Conservation (phyloP, 2,797 vertebrate genomes). For the Callimico goeldii region DNA sequence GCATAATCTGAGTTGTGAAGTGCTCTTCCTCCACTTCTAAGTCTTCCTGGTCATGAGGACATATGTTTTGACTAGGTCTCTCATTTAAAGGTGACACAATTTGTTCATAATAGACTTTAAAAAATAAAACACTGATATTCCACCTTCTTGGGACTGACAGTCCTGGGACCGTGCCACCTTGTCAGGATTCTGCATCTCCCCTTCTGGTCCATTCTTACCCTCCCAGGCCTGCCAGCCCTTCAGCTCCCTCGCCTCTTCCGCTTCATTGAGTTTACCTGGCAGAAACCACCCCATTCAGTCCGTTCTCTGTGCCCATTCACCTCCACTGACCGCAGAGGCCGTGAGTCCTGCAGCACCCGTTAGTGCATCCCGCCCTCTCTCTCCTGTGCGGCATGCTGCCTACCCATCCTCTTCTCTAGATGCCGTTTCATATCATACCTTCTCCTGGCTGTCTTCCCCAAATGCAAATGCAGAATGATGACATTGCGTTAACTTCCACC, state of each 20-base stretch:
- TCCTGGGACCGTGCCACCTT: too few relatives aligned
- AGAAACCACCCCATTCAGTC: rapidly evolving
- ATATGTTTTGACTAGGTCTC: background rate
- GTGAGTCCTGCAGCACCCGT: background rate
- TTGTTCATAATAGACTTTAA: background rate
- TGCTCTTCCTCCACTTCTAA: rapidly evolving
- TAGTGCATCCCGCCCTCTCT: rapidly evolving
- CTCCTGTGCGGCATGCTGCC: background rate
- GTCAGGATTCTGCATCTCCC: rapidly evolving
- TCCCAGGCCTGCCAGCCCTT: background rate
- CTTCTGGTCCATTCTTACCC: rapidly evolving
- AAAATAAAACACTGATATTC: background rate
- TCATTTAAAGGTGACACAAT: background rate
- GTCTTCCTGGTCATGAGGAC: background rate
- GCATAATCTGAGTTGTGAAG: background rate
- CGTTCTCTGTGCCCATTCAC: rapidly evolving
- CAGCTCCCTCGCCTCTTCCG: background rate
- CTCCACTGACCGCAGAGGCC: background rate
- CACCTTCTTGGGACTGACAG: background rate
- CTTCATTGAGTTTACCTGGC: too few relatives aligned
- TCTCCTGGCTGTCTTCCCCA: background rate
- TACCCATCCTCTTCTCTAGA: too few relatives aligned
- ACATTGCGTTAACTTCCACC: too few relatives aligned
- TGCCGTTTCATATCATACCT: rapidly evolving
- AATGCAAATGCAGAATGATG: background rate